phyloP scores from a whole-genome alignment of 2,888 invertebrate genomes.

The Artemia sp. region DNA sequence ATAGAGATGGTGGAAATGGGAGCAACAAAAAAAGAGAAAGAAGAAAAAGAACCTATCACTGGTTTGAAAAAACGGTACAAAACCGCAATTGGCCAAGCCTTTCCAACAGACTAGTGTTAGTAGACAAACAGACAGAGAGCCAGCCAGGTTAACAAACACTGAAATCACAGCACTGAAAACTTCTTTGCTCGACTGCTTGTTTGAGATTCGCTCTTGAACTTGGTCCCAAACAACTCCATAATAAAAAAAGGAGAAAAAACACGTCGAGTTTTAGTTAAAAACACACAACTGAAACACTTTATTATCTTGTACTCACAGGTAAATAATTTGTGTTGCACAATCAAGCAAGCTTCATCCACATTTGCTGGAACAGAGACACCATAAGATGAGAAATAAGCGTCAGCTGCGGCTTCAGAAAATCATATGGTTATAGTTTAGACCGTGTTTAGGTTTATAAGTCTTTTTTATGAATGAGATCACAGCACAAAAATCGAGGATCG shows the following conservation, averaged over 20 bases:
- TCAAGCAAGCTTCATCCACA: no score
- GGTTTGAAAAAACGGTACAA: conserved; percentile 2
- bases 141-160: conserved; percentile 9
- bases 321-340: conserved; percentile 8
- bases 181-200: conserved; percentile 14
- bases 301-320: conserved; percentile 6
- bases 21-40: background rate
- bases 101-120: conserved; percentile 10
- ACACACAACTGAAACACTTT: background rate
- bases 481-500: conserved; percentile 12
- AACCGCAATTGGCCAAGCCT: conserved; percentile 18
- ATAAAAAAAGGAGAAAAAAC: background rate
- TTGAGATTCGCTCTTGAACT: conserved; percentile 13
- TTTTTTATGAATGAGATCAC: conserved; percentile 13
- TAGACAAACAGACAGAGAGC: conserved; percentile 15
- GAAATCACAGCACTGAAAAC: conserved; percentile 14
- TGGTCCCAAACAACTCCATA: conserved; percentile 12
- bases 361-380: no score
- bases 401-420: no score
- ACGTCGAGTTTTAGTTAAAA: no score
- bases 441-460: background rate
- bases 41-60: conserved; percentile 8
- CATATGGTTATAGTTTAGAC: no score
- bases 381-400: no score
- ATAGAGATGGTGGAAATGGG: background rate